A percentile compares a stretch with the other conserved stretches of the same genome.
Conservation (phyloP, 2,888 invertebrate species). For the Apotomis capreana region DNA sequence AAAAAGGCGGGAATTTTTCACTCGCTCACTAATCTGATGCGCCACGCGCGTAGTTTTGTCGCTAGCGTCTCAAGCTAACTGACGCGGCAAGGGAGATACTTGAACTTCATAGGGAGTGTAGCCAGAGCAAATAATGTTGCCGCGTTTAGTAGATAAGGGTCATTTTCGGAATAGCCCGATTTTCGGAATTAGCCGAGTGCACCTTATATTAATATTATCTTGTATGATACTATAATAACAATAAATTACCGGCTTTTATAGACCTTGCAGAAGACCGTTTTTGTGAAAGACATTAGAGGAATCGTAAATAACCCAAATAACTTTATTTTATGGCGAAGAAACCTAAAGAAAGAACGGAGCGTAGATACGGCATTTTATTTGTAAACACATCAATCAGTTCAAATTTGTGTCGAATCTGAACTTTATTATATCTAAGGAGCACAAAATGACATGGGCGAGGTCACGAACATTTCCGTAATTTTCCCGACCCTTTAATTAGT, state of each 20-base stretch:
- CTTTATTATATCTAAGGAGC: conserved; percentile 20
- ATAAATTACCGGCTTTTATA: conserved; percentile 46
- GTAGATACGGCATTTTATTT: conserved; percentile 15
- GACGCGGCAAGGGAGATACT: no score
- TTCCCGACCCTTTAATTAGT: conserved; percentile 37
- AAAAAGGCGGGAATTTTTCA: no score
- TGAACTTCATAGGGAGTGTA: no score
- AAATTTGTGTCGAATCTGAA: conserved; percentile 7
- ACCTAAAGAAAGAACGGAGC: not conserved
- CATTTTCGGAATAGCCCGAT: no score
- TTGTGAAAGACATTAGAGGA: conserved; percentile 50
- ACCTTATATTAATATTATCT: not conserved
- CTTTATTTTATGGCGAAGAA: conserved; percentile 44
- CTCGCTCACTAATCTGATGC: no score
- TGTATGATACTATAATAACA: conserved; percentile 15
- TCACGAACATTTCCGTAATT: conserved; percentile 37
- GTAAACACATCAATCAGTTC: conserved; percentile 8
- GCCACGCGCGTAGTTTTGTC: no score
- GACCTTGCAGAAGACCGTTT: conserved; percentile 49
- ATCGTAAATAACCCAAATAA: conserved; percentile 52
- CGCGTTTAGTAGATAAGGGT: no score
- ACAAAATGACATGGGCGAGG: conserved; percentile 15
- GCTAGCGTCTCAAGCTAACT: no score
- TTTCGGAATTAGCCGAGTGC: no score
- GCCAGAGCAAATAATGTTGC: no score